These are phyloP conservation scores for Phengaris arion DNA, from an alignment of 2,888 invertebrate species.

Conservation along the genomic window DNA sequence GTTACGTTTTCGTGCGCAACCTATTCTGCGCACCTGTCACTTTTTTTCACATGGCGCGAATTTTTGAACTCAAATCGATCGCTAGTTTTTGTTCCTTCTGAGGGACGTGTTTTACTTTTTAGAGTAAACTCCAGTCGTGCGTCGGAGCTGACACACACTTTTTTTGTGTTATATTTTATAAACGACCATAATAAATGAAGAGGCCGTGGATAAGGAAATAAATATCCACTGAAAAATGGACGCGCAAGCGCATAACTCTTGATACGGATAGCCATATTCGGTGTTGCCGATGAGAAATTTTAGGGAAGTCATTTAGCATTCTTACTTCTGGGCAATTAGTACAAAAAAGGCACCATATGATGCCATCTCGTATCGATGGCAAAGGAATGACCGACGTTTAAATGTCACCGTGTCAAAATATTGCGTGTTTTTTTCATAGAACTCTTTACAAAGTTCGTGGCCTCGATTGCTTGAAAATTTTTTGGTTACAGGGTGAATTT, in stretches of 20 bases:
- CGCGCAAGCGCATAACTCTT: neutral
- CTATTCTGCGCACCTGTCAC: too few species aligned
- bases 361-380: slow-evolving; percentile 21
- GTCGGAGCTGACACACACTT: too few species aligned
- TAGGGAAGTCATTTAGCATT: slow-evolving; percentile 24
- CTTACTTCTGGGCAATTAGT: slow-evolving; percentile 17
- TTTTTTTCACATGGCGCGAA: too few species aligned
- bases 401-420: neutral
- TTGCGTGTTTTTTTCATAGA: slow-evolving; percentile 9
- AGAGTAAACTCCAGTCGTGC: too few species aligned
- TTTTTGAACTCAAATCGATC: too few species aligned
- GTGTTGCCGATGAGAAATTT: neutral
- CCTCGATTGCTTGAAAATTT: neutral
- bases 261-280: neutral
- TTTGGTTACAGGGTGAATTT: neutral
- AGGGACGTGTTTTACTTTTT: too few species aligned
- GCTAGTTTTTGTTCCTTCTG: too few species aligned
- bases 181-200: neutral
- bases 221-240: neutral
- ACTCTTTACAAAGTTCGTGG: neutral
- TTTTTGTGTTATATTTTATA: too few species aligned
- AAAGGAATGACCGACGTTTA: neutral
- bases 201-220: neutral
- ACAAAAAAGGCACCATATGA: slow-evolving; percentile 27
- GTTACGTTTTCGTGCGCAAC: too few species aligned